These are phyloP conservation scores for Vandiemenella viatica DNA, from an alignment of 2,888 invertebrate species.

Conservation along the genomic window DNA sequence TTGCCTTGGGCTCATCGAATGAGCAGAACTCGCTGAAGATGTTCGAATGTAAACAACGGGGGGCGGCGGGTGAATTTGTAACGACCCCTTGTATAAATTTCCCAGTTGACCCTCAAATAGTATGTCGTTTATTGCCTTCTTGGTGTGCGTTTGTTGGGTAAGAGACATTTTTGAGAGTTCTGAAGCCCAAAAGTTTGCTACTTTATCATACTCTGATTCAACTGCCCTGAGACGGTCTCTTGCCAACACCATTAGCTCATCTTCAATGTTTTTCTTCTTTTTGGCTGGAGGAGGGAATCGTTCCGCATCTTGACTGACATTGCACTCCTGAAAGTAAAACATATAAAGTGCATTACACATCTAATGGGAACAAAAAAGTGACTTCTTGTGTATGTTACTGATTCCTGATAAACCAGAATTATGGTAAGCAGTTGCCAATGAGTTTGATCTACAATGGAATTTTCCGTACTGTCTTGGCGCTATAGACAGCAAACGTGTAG, in stretches of 20 bases:
- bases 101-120: slow-evolving; percentile 14
- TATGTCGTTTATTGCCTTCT: slow-evolving; percentile 14
- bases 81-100: slow-evolving; percentile 11
- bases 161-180: slow-evolving; percentile 12
- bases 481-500: not conserved
- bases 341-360: not conserved
- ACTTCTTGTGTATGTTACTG: too few relatives aligned
- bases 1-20: not conserved
- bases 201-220: slow-evolving; percentile 3
- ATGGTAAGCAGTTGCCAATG: not conserved
- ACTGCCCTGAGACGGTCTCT: not conserved
- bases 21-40: not conserved
- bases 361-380: not conserved
- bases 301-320: too few relatives aligned
- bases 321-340: not conserved
- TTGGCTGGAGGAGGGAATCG: not conserved
- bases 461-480: not conserved
- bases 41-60: too few relatives aligned
- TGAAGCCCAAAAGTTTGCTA: slow-evolving; percentile 10
- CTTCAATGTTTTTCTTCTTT: not conserved
- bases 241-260: not conserved
- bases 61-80: slow-evolving; percentile 8
- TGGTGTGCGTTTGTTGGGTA: slow-evolving; percentile 13
- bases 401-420: too few relatives aligned
- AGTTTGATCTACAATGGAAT: not conserved